Percentiles rank a stretch among this genome's conserved stretches.
Conservation (phyloP, 2,113 vertebrate genomes). For the Salvelinus namaycush region DNA sequence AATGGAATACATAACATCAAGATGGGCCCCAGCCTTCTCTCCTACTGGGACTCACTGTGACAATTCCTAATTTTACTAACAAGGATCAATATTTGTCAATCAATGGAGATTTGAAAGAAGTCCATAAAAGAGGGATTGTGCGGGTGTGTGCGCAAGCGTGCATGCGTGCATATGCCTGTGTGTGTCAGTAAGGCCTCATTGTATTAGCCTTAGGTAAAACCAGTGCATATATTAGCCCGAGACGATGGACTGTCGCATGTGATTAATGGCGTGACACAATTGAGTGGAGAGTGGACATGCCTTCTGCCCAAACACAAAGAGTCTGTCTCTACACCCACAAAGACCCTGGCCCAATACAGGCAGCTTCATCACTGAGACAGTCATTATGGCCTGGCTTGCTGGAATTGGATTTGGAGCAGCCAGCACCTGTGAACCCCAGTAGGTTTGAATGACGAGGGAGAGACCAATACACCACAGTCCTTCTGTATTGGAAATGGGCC, state of each 20-base stretch:
- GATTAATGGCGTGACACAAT: conserved; percentile 69
- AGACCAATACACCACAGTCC: conserved; percentile 1
- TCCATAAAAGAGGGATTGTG: no score
- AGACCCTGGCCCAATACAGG: conserved; percentile 16
- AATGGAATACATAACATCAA: no score
- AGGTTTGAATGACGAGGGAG: conserved; percentile 12
- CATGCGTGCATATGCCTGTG: not conserved
- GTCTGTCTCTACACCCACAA: conserved; percentile 5
- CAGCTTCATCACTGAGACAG: not conserved
- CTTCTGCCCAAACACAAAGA: conserved; percentile 55
- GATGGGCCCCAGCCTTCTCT: no score
- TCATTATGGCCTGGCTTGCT: conserved; percentile 16
- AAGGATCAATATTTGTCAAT: no score
- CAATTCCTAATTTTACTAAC: no score
- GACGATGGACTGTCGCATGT: conserved; percentile 46
- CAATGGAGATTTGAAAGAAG: no score
- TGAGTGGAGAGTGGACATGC: conserved; percentile 49
- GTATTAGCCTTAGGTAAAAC: conserved; percentile 39
- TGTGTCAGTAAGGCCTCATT: conserved; percentile 29
- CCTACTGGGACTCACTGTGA: no score
- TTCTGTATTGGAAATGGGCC: conserved; percentile 29
- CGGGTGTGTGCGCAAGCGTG: no score
- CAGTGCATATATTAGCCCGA: conserved; percentile 52
- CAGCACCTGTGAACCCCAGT: conserved; percentile 41
- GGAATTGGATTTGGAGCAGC: conserved; percentile 42